phyloP scores from a whole-genome alignment of 2,113 vertebrate species.

The Dicerorhinus sumatrensis region DNA sequence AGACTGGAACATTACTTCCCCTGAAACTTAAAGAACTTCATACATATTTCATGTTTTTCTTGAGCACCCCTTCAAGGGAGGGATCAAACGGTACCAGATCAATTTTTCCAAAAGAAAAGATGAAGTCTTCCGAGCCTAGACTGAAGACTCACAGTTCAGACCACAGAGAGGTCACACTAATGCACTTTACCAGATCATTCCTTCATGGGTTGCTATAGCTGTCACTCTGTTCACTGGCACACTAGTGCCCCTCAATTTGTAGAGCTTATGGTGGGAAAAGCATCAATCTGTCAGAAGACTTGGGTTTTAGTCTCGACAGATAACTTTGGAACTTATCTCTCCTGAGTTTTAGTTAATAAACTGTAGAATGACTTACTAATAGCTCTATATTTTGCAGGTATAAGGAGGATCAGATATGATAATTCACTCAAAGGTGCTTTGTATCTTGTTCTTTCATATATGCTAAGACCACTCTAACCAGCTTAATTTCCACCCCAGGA shows the following conservation, averaged over 20 bases:
- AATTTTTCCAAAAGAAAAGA: slow-evolving; percentile 50
- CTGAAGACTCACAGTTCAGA: not conserved
- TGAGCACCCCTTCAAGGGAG: not conserved
- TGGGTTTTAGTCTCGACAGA: not conserved
- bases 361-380: not conserved
- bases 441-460: not conserved
- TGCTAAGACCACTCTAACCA: not conserved
- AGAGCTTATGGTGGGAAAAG: not conserved
- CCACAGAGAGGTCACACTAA: not conserved
- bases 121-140: not conserved
- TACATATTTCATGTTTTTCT: slow-evolving; percentile 52
- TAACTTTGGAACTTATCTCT: not conserved
- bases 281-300: not conserved
- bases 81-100: slow-evolving; percentile 35
- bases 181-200: not conserved
- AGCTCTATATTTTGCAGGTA: not conserved
- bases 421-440: not conserved
- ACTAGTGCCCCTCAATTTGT: not conserved
- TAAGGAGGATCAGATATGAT: not conserved
- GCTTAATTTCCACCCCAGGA: not conserved
- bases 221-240: accelerated
- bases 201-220: not conserved
- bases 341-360: not conserved
- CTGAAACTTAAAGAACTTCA: slow-evolving; percentile 49
- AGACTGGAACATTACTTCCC: not conserved